These are phyloP conservation scores for Argya squamiceps DNA, from an alignment of 2,797 vertebrate species.

Conservation along the genomic window DNA sequence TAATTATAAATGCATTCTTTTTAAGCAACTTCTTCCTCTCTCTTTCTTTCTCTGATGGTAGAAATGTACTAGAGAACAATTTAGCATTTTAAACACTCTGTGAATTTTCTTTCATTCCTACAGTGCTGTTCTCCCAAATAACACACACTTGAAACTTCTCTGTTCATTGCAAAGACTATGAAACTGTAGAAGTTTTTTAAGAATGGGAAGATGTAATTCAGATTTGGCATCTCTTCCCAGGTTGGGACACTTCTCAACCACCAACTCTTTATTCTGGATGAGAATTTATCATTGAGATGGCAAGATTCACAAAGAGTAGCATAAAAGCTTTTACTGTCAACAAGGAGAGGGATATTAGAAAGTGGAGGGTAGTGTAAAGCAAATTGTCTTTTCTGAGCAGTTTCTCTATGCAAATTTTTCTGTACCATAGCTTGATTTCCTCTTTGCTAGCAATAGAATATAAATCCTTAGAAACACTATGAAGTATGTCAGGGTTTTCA, in stretches of 20 bases:
- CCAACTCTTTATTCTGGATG: not conserved
- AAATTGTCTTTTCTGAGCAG: not conserved
- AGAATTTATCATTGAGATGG: not conserved
- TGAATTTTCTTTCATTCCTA: not conserved
- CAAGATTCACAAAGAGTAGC: not conserved
- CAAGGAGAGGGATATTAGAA: not conserved
- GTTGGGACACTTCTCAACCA: not conserved
- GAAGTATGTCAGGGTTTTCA: not conserved
- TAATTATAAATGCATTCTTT: not conserved
- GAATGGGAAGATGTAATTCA: not conserved
- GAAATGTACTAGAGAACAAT: not conserved
- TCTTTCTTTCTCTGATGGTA: not conserved
- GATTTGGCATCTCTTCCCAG: not conserved
- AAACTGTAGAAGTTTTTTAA: not conserved
- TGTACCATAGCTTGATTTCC: not conserved
- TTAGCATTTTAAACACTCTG: not conserved
- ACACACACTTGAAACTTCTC: not conserved
- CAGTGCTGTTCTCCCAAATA: not conserved
- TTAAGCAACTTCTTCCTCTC: not conserved
- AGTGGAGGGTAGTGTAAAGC: rapidly evolving
- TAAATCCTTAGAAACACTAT: not conserved
- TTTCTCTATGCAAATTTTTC: not conserved
- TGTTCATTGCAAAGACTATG: not conserved
- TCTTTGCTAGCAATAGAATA: not conserved
- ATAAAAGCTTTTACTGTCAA: not conserved